These are phyloP conservation scores for Sebastes cheni DNA, from an alignment of 2,797 vertebrate species.

Conservation along the genomic window DNA sequence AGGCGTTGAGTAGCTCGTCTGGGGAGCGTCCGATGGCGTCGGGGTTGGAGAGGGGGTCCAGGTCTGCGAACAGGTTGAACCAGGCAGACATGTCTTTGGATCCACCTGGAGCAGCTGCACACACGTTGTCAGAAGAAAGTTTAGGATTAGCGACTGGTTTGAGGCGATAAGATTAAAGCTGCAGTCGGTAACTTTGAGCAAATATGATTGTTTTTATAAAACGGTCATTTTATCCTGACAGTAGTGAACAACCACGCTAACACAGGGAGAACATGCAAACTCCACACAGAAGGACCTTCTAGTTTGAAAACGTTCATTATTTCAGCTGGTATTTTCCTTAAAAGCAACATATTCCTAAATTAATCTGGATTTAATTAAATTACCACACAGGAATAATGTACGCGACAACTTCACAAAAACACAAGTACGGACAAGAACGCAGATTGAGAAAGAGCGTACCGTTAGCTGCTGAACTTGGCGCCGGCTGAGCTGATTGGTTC, in stretches of 20 bases:
- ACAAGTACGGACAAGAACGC: neutral
- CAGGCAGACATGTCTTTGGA: conserved; percentile 84
- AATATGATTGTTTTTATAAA: too few species aligned
- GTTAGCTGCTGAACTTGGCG: conserved; percentile 64
- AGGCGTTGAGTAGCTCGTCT: conserved; percentile 85
- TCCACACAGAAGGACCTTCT: too few species aligned
- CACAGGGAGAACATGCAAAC: too few species aligned
- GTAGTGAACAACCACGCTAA: too few species aligned
- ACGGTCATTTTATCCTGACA: too few species aligned
- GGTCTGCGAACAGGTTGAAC: conserved; percentile 87
- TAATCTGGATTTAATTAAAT: neutral
- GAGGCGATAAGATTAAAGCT: neutral
- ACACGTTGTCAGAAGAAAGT: neutral
- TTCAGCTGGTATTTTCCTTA: neutral
- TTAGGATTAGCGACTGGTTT: neutral
- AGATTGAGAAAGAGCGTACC: conserved; percentile 58
- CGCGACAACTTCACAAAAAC: neutral
- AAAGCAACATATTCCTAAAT: too few species aligned
- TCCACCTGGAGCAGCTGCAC: conserved; percentile 48
- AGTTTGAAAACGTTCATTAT: neutral
- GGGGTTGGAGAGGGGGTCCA: conserved; percentile 87
- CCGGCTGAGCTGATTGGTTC: conserved; percentile 68
- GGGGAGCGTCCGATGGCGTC: conserved; percentile 84
- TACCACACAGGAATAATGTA: neutral
- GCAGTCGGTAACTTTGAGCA: neutral